These are phyloP conservation scores for Drosophila triauraria DNA, from an alignment of 1,140 invertebrate species.

Conservation along the genomic window DNA sequence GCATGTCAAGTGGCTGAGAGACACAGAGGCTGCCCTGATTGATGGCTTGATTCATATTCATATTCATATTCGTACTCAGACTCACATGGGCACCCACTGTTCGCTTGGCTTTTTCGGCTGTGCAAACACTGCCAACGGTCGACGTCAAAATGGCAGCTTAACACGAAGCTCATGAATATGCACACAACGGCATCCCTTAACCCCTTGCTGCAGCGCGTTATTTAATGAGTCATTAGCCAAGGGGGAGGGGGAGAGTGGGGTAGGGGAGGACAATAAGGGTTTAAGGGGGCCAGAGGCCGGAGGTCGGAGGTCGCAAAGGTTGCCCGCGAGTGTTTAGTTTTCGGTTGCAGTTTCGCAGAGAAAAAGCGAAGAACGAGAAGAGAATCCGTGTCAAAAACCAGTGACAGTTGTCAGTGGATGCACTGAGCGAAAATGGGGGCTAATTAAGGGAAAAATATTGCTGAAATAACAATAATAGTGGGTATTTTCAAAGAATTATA, in stretches of 20 bases:
- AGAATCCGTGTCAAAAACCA: constrained; percentile 70
- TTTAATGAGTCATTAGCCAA: constrained; percentile 79
- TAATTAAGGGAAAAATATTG: no score
- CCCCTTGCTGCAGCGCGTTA: constrained; percentile 60
- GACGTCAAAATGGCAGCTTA: constrained; percentile 82
- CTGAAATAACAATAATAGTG: no score
- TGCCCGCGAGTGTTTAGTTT: constrained; percentile 54
- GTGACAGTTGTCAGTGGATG: constrained; percentile 70
- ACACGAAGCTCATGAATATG: constrained; percentile 83
- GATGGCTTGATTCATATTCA: constrained; percentile 64
- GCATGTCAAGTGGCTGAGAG: constrained; percentile 69
- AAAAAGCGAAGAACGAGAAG: constrained; percentile 11
- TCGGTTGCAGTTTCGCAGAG: constrained; percentile 36
- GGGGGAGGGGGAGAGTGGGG: not conserved
- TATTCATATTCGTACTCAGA: constrained; percentile 53
- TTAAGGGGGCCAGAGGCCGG: not conserved
- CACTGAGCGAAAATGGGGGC: constrained; percentile 16
- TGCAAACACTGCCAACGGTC: constrained; percentile 63
- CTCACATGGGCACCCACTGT: constrained; percentile 53
- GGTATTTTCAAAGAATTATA: no score
- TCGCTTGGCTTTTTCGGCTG: constrained; percentile 33
- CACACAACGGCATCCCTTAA: constrained; percentile 37
- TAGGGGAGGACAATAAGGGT: not conserved
- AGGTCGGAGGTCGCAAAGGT: constrained; percentile 39
- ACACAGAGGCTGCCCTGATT: constrained; percentile 63